Conservation (phyloP, 2,113 vertebrate genomes). For the Accipiter cooperii region DNA sequence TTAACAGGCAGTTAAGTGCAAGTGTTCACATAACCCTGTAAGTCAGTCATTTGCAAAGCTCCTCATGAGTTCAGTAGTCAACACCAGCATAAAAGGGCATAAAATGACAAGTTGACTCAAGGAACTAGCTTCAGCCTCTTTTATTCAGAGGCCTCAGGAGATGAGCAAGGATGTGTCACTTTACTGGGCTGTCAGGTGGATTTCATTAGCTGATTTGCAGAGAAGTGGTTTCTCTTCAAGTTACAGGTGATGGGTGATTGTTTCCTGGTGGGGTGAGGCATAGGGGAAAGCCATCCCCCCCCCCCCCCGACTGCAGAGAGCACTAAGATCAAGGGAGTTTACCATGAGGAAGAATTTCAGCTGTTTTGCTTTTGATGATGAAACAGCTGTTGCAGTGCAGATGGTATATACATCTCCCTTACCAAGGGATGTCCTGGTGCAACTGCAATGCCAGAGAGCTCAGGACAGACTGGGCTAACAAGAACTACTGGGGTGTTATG, state of each 20-base stretch:
- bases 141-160: not conserved
- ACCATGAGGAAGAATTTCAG: not conserved
- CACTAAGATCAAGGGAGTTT: not conserved
- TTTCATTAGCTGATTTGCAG: not conserved
- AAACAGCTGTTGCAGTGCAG: not conserved
- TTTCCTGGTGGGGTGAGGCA: not conserved
- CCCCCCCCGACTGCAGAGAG: not conserved
- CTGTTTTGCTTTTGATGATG: not conserved
- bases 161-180: not conserved
- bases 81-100: not conserved
- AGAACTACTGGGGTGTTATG: not conserved
- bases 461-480: not conserved
- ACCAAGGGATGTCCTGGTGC: not conserved
- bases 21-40: not conserved
- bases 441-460: not conserved
- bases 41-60: not conserved
- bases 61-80: not conserved
- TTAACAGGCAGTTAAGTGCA: not conserved
- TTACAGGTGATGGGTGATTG: not conserved
- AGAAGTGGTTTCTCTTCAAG: not conserved
- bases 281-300: not conserved
- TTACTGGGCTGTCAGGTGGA: not conserved
- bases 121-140: not conserved
- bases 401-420: not conserved
- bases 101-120: not conserved